Conservation (phyloP, 2,888 invertebrate genomes). For the Eilema sororculum region DNA sequence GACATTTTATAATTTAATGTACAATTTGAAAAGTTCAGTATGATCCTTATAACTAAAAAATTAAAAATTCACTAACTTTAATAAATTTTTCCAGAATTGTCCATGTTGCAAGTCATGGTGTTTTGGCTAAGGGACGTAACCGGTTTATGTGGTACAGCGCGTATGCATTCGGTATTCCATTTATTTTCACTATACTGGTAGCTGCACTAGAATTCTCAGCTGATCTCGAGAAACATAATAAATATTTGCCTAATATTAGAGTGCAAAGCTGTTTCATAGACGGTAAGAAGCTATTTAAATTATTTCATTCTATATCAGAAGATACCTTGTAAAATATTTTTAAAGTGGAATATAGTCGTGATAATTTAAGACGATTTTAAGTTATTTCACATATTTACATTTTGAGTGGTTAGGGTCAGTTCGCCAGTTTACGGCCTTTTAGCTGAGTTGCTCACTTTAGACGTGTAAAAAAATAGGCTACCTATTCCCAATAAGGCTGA, state of each 20-base stretch:
- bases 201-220: constrained; percentile 5
- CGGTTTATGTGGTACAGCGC: not conserved
- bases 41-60: not conserved
- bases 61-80: not conserved
- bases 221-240: not conserved
- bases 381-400: no score
- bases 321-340: no score
- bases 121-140: not conserved
- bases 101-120: not conserved
- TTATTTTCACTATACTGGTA: not conserved
- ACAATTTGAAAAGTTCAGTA: not conserved
- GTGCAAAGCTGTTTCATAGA: constrained; percentile 73
- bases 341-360: no score
- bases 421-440: no score
- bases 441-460: no score
- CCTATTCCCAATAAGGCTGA: no score
- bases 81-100: not conserved
- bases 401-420: no score
- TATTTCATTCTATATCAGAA: no score
- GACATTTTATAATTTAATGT: not conserved
- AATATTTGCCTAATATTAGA: not conserved
- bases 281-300: constrained; percentile 56
- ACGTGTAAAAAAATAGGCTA: no score
- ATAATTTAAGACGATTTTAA: no score
- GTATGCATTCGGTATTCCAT: constrained; percentile 8